These are phyloP conservation scores for Pteronura brasiliensis DNA, from an alignment of 2,113 vertebrate genomes.

Conservation along the genomic window DNA sequence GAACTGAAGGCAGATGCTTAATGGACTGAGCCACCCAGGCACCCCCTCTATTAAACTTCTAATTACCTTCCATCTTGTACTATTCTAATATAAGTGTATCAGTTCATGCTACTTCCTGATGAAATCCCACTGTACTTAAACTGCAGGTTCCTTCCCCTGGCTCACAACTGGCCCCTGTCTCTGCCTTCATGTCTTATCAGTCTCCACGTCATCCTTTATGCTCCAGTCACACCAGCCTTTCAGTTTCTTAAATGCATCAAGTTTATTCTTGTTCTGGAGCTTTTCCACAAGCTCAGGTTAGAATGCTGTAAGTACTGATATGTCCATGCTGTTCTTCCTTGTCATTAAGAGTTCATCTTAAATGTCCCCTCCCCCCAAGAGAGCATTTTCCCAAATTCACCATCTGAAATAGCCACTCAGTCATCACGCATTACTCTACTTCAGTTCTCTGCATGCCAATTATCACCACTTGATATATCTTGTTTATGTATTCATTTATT, in stretches of 20 bases:
- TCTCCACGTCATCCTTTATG: not conserved
- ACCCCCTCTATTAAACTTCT: not conserved
- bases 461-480: not conserved
- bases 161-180: not conserved
- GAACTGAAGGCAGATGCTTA: not conserved
- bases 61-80: not conserved
- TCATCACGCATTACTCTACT: not conserved
- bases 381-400: not conserved
- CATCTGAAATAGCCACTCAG: not conserved
- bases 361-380: not conserved
- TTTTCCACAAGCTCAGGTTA: not conserved
- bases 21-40: not conserved
- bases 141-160: not conserved
- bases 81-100: not conserved
- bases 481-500: not conserved
- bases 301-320: not conserved
- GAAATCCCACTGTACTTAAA: not conserved
- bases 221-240: not conserved
- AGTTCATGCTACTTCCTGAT: not conserved
- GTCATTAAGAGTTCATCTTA: not conserved
- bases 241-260: not conserved
- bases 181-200: not conserved
- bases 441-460: not conserved
- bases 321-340: not conserved
- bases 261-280: not conserved